Evolutionary conservation across 2,113 vertebrate species (phyloP).

Genomic region (Eira barbara): DNA sequence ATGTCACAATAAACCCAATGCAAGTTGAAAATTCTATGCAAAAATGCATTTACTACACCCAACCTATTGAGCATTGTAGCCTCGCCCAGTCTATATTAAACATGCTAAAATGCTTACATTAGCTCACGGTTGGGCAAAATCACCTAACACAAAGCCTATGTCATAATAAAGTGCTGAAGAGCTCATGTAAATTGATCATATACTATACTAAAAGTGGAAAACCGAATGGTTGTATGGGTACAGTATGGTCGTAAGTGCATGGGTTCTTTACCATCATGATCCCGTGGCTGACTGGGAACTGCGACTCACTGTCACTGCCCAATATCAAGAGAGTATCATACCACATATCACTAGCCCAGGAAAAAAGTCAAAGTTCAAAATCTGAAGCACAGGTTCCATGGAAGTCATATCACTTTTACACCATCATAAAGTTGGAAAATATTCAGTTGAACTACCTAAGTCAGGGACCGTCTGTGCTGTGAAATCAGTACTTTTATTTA

Average conservation of each 20-base stretch:
- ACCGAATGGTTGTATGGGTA: neutral
- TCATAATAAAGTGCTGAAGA: neutral
- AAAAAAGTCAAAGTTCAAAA: neutral
- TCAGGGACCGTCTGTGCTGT: neutral
- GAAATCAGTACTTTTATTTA: slow-evolving; percentile 32
- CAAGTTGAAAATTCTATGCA: neutral
- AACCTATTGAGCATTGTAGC: neutral
- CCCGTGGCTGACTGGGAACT: neutral
- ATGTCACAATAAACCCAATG: neutral
- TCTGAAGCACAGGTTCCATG: neutral
- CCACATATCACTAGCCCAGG: neutral
- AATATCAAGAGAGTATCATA: neutral
- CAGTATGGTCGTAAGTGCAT: neutral
- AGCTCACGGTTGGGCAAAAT: neutral
- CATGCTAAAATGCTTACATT: neutral
- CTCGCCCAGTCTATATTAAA: neutral
- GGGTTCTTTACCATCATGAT: neutral
- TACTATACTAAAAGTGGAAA: neutral
- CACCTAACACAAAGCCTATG: neutral
- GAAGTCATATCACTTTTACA: neutral
- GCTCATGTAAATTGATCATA: neutral
- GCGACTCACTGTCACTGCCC: neutral
- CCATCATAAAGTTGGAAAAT: neutral
- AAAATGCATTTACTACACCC: neutral
- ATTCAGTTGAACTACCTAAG: neutral